Evolutionary conservation across 2,888 invertebrate genomes (phyloP), one percentile per base, ranked within the genome.

Genomic region (Polylopha cassiicola): DNA sequence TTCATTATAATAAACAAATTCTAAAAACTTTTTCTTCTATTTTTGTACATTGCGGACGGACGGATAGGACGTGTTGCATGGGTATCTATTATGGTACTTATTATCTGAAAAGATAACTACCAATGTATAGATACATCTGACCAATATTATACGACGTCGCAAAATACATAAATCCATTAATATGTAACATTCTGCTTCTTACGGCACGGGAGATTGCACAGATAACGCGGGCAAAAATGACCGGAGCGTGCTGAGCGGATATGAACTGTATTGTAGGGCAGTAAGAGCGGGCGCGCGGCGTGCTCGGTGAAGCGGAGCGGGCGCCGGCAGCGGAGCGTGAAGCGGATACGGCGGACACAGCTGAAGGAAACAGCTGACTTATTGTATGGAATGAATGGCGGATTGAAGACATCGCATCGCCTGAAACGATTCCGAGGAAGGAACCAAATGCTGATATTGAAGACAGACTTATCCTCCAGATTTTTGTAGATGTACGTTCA

Each of bases 141-240:
- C 10, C 29, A 30, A 41, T 41, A 28, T 29, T 24, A 29, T 15
- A 41, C 34, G 39, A 16, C 39, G 24, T 20, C 34, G 34, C 34
- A 34, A 41, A 41, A 30, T 41, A 41, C 29, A 41, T 29, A 41
- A 41, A 41, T 24, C 39, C 34, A 41, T 41, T 41, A 41, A 41
- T 41, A 34, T 41, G 34, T 41, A 41, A 41, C 39, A 24, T 39
- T 23, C 33, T 17, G 33, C 33, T 34, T 41, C 39, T 41, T 41
- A 41, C 39, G 28, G 16, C 24, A 41, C 34, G 30, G 18, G 34
- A 41, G 39, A 30, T 34, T 41, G 39, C 39, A 41, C 34, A 41
- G 39, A 41, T 41, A 41, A 41, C 34, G 39, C 34, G 29, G 34
- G 30, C 27, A 34, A 41, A 41, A 34, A 41, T 41, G 39, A 32